Evolutionary conservation across 2,113 vertebrate species (phyloP).

Genomic region (Pseudopipra pipra): DNA sequence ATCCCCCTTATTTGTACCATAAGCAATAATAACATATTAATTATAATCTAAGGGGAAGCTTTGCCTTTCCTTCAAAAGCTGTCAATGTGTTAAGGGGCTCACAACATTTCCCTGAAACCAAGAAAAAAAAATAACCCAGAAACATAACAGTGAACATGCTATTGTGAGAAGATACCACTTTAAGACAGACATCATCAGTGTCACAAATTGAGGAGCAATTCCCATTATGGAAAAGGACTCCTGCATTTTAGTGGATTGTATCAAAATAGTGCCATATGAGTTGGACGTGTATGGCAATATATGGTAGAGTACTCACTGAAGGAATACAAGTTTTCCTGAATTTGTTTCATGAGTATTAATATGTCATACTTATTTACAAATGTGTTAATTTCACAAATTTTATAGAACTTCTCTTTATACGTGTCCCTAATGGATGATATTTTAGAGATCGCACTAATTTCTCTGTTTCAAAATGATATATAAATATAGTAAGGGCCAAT

Average conservation of each 20-base stretch:
- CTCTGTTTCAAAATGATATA: background rate
- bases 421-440: background rate
- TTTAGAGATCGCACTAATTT: background rate
- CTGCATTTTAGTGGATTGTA: background rate
- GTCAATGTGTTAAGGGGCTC: background rate
- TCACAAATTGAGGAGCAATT: background rate
- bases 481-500: background rate
- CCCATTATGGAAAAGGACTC: background rate
- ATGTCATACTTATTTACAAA: background rate
- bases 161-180: background rate
- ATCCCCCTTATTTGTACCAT: background rate
- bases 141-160: background rate
- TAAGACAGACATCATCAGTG: fast-evolving
- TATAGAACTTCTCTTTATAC: background rate
- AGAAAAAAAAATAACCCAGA: background rate
- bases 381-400: background rate
- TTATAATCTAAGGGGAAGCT: background rate
- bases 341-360: background rate
- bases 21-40: background rate
- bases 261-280: background rate
- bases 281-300: background rate
- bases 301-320: background rate
- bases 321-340: background rate
- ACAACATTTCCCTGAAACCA: background rate
- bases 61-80: background rate